Evolutionary conservation across 1,140 invertebrate species (phyloP), one percentile per base, ranked within the genome.

Genomic region (Arion vulgaris): DNA sequence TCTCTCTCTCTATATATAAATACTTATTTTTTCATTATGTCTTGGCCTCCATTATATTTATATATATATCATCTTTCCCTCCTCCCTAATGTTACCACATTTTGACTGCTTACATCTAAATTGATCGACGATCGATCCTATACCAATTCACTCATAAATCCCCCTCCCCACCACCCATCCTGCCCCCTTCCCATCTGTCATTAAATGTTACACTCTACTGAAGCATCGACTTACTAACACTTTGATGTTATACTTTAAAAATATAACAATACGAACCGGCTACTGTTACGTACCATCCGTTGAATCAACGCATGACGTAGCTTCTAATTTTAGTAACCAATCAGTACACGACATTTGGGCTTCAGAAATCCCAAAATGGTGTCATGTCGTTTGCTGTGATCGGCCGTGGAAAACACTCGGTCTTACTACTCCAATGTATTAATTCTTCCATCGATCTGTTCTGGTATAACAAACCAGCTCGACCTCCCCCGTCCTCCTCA

Each of bases 401-500:
- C 62, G n/a, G 26, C 4, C 62, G 4, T 13, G 28, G 62, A 66
- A 66, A 66, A 66, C 62, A 66, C 62, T 66, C n/a, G 5, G n/a
- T 28, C 17, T n/a, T n/a, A n/a, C n/a, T 66, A 28, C 62, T 28
- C 62, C n/a, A 66, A 66, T 66, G 62, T 66, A 41, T 45, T 73
- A 73, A 73, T 73, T 73, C 41, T 73, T 73, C 71, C 28, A 73
- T 73, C 71, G 71, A 73, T 73, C 41, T 73, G 11, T 2, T 38
- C 36, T 39, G 41, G n/a, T n/a, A 41, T 41, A 45, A 41, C 28
- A 45, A 39, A 39, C 71, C 26, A 39, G n/a, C 41, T 11, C 28
- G n/a, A n/a, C 19, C 71, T 13, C 19, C 71, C 71, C n/a, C 71
- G 23, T 26, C 38, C 38, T 2, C 41, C 38, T 23, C 32, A 32